A percentile compares a stretch with the other conserved stretches of the same genome.
These are phyloP conservation scores for Hirtodrosophila alboralis DNA, from an alignment of 2,888 invertebrate genomes.

Conservation along the genomic window DNA sequence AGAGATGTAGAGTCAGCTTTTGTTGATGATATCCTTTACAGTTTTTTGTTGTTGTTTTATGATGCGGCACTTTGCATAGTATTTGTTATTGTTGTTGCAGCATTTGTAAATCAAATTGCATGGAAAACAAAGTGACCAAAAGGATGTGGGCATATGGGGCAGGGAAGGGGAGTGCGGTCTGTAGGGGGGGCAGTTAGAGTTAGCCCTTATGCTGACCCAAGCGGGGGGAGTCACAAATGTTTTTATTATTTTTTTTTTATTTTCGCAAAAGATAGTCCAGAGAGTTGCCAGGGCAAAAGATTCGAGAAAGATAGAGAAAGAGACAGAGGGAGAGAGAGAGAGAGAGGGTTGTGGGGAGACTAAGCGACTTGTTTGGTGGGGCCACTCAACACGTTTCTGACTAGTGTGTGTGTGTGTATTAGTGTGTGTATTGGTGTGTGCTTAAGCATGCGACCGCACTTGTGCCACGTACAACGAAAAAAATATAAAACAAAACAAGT, in stretches of 20 bases:
- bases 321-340: slow-evolving; percentile 16
- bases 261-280: slow-evolving; percentile 35
- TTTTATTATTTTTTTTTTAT: too few species aligned
- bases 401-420: slow-evolving; percentile 29
- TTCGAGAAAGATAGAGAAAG: slow-evolving; percentile 41
- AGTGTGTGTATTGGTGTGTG: slow-evolving; percentile 55
- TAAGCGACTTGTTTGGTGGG: slow-evolving; percentile 60
- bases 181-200: not conserved
- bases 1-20: slow-evolving; percentile 17
- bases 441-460: slow-evolving; percentile 79
- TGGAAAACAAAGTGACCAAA: slow-evolving; percentile 57
- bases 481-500: slow-evolving; percentile 52
- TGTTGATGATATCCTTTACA: slow-evolving; percentile 44
- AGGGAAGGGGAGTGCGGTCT: not conserved
- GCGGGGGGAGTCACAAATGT: slow-evolving; percentile 28
- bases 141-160: not conserved
- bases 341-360: slow-evolving; percentile 45
- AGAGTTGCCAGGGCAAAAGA: slow-evolving; percentile 42
- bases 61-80: slow-evolving; percentile 28
- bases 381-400: slow-evolving; percentile 77
- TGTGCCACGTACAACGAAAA: slow-evolving; percentile 75
- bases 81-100: slow-evolving; percentile 23
- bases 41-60: slow-evolving; percentile 13
- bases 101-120: slow-evolving; percentile 69
- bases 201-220: slow-evolving; percentile 47